Evolutionary conservation across 1,140 invertebrate genomes (phyloP).

Genomic region (Maniola jurtina): DNA sequence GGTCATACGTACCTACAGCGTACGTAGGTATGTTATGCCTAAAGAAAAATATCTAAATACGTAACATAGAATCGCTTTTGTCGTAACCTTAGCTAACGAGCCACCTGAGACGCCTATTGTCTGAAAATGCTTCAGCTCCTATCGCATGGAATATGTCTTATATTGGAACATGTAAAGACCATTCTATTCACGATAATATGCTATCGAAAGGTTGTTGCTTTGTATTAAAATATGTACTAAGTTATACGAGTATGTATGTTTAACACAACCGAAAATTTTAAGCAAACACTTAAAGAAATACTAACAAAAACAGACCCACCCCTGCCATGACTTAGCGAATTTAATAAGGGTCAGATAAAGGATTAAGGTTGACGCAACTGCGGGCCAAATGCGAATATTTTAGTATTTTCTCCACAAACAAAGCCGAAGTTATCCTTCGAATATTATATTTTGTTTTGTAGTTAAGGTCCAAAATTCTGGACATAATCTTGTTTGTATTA

Average conservation of each 20-base stretch:
- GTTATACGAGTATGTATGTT: neutral
- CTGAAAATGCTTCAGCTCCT: too few relatives aligned
- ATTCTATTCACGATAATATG: too few relatives aligned
- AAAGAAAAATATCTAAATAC: too few relatives aligned
- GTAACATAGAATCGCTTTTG: too few relatives aligned
- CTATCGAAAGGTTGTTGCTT: neutral
- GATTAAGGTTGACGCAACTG: neutral
- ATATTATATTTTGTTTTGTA: neutral
- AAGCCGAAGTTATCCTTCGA: neutral
- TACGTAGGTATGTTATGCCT: too few relatives aligned
- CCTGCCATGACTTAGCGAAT: constrained; percentile 3
- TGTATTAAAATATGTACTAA: neutral
- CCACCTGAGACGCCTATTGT: too few relatives aligned
- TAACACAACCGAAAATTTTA: neutral
- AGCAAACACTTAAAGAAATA: neutral
- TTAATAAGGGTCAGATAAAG: constrained; percentile 7
- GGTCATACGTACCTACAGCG: too few relatives aligned
- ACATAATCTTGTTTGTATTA: too few relatives aligned
- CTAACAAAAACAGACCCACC: neutral
- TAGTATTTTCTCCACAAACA: neutral
- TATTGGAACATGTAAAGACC: too few relatives aligned
- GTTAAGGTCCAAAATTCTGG: neutral
- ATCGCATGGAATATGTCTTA: too few relatives aligned
- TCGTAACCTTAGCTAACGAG: too few relatives aligned
- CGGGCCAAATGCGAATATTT: neutral